Evolutionary conservation across 2,888 invertebrate genomes (phyloP).

Genomic region (Heliconius cydno): DNA sequence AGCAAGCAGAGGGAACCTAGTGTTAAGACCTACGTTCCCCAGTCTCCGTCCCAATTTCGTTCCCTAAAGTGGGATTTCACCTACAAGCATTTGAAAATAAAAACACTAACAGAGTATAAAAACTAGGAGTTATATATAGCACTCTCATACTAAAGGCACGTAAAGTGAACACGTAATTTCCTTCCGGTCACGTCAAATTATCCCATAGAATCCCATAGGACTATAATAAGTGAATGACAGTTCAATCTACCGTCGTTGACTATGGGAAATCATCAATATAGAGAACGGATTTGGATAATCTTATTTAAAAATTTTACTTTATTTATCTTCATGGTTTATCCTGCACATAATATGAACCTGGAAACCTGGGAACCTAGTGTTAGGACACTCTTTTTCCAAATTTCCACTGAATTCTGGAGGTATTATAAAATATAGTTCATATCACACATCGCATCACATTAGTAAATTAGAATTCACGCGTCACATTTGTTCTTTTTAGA

Average conservation of each 20-base stretch:
- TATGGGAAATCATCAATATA: background rate
- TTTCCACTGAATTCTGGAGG: no score
- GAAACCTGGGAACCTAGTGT: no score
- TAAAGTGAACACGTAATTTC: background rate
- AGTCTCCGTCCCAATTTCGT: background rate
- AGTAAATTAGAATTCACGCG: no score
- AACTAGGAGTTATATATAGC: no score
- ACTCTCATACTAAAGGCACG: background rate
- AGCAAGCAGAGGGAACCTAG: background rate
- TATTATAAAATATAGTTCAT: no score
- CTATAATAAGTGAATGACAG: background rate
- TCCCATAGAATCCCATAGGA: background rate
- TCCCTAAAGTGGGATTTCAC: background rate
- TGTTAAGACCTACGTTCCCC: background rate
- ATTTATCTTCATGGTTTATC: background rate
- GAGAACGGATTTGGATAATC: background rate
- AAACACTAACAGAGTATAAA: background rate
- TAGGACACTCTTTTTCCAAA: no score
- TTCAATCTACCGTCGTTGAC: background rate
- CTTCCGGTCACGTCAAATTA: slow-evolving; percentile 10
- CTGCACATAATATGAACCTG: no score
- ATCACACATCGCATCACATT: no score
- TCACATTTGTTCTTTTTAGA: no score
- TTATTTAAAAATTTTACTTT: background rate
- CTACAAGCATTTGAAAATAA: background rate